Evolutionary conservation across 1,140 invertebrate species (phyloP).

Genomic region (Araneus ventricosus): DNA sequence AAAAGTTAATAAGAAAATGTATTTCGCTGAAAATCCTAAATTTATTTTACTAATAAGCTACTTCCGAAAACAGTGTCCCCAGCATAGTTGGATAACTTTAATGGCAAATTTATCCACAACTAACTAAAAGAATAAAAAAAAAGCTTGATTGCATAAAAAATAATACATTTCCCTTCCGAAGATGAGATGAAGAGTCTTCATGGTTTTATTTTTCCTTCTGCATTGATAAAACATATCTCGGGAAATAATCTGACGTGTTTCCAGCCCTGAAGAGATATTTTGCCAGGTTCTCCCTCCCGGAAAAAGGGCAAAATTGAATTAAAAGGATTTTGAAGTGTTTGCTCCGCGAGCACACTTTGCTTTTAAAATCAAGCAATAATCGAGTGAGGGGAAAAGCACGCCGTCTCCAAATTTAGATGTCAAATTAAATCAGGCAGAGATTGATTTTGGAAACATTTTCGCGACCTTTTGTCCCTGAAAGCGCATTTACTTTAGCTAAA

Average conservation of each 20-base stretch:
- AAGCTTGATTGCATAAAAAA: not conserved
- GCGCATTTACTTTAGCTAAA: slow-evolving; percentile 50
- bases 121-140: not conserved
- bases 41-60: no score
- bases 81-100: not conserved
- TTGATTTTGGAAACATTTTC: slow-evolving; percentile 67
- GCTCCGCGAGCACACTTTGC: slow-evolving; percentile 48
- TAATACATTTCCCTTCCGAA: not conserved
- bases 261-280: not conserved
- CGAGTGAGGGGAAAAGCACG: not conserved
- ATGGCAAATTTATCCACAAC: not conserved
- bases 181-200: not conserved
- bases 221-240: not conserved
- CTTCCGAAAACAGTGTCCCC: no score
- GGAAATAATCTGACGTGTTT: not conserved
- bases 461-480: slow-evolving; percentile 63
- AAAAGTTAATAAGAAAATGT: no score
- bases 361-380: slow-evolving; percentile 70
- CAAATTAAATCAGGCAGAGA: slow-evolving; percentile 71
- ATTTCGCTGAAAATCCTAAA: no score
- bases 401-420: slow-evolving; percentile 57
- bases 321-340: slow-evolving; percentile 70
- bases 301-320: slow-evolving; percentile 61
- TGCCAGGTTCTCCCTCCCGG: not conserved
- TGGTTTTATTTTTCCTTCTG: not conserved